phyloP scores from a whole-genome alignment of 1,140 invertebrate genomes.

The Colletes gigas region DNA sequence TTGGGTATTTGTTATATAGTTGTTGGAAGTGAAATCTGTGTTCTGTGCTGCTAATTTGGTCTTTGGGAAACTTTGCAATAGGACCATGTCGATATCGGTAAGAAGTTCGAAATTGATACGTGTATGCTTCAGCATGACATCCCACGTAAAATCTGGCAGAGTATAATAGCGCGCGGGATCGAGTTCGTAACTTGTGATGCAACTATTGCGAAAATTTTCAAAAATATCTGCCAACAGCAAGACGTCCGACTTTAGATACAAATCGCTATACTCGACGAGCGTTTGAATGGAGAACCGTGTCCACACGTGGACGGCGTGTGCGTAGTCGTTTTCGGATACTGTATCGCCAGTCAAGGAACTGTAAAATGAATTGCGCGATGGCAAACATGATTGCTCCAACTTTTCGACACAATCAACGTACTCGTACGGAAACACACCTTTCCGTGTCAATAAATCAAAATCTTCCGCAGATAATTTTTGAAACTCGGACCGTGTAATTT shows the following conservation, averaged over 20 bases:
- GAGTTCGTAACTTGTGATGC: constrained; percentile 46
- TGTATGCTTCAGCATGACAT: constrained; percentile 75
- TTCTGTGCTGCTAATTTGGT: too few relatives aligned
- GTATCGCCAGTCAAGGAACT: too few relatives aligned
- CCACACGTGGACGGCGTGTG: constrained; percentile 73
- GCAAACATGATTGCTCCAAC: too few relatives aligned
- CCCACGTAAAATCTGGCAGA: constrained; percentile 69
- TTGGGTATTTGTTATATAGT: too few relatives aligned
- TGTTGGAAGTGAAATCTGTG: too few relatives aligned
- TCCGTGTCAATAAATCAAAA: too few relatives aligned
- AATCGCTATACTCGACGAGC: constrained; percentile 74
- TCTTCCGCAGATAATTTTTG: too few relatives aligned
- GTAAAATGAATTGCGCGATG: too few relatives aligned
- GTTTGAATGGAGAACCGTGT: constrained; percentile 68
- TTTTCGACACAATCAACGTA: too few relatives aligned
- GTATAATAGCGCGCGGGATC: constrained; percentile 39
- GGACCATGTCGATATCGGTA: constrained; percentile 74
- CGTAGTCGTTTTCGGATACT: constrained; percentile 50
- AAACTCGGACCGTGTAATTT: too few relatives aligned
- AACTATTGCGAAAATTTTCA: constrained; percentile 71
- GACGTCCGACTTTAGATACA: constrained; percentile 61
- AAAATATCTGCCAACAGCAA: constrained; percentile 72
- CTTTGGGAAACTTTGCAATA: too few relatives aligned
- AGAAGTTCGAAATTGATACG: constrained; percentile 78
- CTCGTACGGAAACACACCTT: too few relatives aligned